Percentiles rank a stretch among this genome's conserved stretches.
phyloP scores from a whole-genome alignment of 2,113 vertebrate genomes.

The Nesogale talazaci region DNA sequence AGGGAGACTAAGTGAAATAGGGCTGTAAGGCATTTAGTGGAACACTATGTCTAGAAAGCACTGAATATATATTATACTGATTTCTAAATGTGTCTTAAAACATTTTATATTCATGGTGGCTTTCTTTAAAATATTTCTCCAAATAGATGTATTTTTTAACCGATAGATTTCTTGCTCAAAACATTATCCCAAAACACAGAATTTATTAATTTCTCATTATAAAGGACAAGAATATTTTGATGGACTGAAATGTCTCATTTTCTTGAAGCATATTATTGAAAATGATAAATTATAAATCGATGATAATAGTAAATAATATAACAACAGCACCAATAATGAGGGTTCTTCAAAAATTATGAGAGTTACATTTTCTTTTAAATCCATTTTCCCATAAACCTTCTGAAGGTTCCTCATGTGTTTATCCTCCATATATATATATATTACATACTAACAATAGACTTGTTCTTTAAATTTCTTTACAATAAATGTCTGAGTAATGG shows the following conservation, averaged over 20 bases:
- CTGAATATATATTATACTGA: conserved; percentile 18
- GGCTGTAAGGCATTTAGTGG: not conserved
- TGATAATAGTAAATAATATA: not conserved
- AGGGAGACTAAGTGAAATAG: not conserved
- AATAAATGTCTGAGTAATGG: not conserved
- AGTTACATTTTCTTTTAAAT: too few relatives aligned
- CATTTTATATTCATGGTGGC: conserved; percentile 34
- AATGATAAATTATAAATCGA: conserved; percentile 1
- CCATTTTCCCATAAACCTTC: too few relatives aligned
- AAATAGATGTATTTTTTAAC: conserved; percentile 45
- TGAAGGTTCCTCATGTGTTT: not conserved
- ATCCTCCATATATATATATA: too few relatives aligned
- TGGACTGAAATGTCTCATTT: not conserved
- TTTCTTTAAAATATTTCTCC: conserved; percentile 23
- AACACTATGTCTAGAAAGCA: not conserved
- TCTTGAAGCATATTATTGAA: not conserved
- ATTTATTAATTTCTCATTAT: not conserved
- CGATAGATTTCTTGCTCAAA: not conserved
- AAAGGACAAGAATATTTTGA: not conserved
- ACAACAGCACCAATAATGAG: not conserved
- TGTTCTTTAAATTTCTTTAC: too few relatives aligned
- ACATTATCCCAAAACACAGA: not conserved
- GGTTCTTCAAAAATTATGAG: too few relatives aligned
- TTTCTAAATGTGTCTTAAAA: not conserved
- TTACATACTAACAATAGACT: too few relatives aligned